Evolutionary conservation across 30 jellyfish, hydroid and myxozoan species (phyloP).

Genomic region (Phacellophora camtschatica): DNA sequence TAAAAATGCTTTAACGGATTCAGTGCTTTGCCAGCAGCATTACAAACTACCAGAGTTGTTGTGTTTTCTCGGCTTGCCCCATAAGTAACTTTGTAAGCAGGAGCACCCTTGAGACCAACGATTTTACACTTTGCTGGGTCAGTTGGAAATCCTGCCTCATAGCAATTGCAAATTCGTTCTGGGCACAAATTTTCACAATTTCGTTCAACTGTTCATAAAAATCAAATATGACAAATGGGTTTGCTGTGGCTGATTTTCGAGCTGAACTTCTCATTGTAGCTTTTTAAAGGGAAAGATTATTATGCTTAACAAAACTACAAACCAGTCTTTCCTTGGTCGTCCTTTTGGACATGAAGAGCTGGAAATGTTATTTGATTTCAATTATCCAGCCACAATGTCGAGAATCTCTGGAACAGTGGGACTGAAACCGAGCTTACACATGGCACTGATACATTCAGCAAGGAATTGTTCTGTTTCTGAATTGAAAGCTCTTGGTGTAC

Average conservation of each 20-base stretch:
- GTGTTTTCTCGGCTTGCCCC: conserved; percentile 28
- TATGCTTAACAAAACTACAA: background rate
- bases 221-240: conserved; percentile 37
- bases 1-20: conserved; percentile 32
- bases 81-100: conserved; percentile 13
- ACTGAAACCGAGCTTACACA: background rate
- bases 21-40: conserved; percentile 64
- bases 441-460: background rate
- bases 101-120: conserved; percentile 11
- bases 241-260: conserved; percentile 39
- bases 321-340: conserved; percentile 42
- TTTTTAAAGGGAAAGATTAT: background rate
- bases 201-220: conserved; percentile 19
- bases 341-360: background rate
- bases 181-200: background rate
- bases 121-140: background rate
- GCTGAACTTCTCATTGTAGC: conserved; percentile 34
- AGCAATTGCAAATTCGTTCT: background rate
- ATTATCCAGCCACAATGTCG: background rate
- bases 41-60: conserved; percentile 47
- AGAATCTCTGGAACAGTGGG: background rate
- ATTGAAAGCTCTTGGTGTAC: background rate
- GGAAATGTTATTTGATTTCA: background rate
- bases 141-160: background rate
- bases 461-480: background rate